These are phyloP conservation scores for Phrynosoma blainvillii DNA, from an alignment of 2,113 vertebrate species.

Conservation along the genomic window DNA sequence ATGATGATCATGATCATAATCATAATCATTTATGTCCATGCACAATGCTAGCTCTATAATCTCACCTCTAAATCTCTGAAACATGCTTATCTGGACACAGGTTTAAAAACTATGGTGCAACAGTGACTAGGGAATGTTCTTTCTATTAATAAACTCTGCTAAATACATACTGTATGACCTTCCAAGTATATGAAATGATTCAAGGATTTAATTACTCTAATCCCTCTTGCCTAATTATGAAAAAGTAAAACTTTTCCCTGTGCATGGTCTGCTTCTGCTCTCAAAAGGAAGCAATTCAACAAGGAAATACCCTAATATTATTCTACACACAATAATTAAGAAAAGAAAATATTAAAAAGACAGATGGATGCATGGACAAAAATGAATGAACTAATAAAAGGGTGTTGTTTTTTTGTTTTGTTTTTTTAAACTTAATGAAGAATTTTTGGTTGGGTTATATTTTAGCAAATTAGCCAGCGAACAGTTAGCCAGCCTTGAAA, in stretches of 20 bases:
- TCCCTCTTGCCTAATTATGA: conserved; percentile 25
- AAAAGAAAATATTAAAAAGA: not conserved
- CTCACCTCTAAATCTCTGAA: not conserved
- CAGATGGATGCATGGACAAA: not conserved
- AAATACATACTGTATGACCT: not conserved
- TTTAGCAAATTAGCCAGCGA: not conserved
- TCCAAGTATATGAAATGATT: conserved; percentile 16
- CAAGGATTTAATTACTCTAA: not conserved
- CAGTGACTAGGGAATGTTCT: conserved; percentile 27
- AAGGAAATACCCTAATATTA: not conserved
- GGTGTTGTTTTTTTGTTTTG: too few species aligned
- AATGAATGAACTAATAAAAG: not conserved
- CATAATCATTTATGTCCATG: too few species aligned
- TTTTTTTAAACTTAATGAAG: fast-evolving
- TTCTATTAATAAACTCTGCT: not conserved
- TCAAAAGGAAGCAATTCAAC: not conserved
- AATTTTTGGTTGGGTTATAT: not conserved
- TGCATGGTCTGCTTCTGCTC: not conserved
- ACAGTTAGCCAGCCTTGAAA: not conserved
- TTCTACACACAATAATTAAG: not conserved
- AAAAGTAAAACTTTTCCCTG: not conserved
- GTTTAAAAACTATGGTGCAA: not conserved
- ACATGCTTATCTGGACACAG: not conserved
- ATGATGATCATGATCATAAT: not conserved
- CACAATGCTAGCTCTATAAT: not conserved